Conservation (phyloP, 1,140 invertebrate species). For the Amphibalanus amphitrite region DNA sequence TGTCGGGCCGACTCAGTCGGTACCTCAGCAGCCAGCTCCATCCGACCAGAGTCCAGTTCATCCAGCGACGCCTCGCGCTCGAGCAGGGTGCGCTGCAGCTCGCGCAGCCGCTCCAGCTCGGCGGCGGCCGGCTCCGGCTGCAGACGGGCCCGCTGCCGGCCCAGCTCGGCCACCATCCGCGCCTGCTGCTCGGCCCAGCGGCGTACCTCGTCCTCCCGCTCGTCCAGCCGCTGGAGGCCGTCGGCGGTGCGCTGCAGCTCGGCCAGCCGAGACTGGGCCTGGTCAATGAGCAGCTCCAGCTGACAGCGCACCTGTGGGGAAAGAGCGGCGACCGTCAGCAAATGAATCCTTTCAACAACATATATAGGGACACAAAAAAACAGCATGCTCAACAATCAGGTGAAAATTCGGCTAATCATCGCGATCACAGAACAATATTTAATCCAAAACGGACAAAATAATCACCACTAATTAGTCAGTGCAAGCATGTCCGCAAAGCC, state of each 20-base stretch:
- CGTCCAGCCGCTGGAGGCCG: slow-evolving; percentile 64
- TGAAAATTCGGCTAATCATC: too few relatives aligned
- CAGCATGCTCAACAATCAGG: too few relatives aligned
- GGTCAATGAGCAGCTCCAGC: slow-evolving; percentile 2
- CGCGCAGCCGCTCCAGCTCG: slow-evolving; percentile 45
- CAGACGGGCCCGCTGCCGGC: slow-evolving; percentile 62
- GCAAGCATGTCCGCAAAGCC: too few relatives aligned
- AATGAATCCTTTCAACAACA: too few relatives aligned
- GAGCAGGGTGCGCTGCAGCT: slow-evolving; percentile 40
- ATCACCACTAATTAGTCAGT: too few relatives aligned
- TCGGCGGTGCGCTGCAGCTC: slow-evolving; percentile 39
- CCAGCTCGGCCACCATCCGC: slow-evolving; percentile 55
- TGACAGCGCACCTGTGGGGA: neutral
- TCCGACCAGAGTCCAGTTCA: slow-evolving; percentile 25
- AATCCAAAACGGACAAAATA: too few relatives aligned
- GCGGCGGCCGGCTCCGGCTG: slow-evolving; percentile 68
- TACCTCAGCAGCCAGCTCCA: slow-evolving; percentile 19
- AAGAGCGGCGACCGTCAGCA: too few relatives aligned
- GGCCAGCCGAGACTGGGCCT: slow-evolving; percentile 71
- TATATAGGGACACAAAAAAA: too few relatives aligned
- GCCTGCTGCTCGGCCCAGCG: slow-evolving; percentile 68
- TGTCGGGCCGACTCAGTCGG: slow-evolving; percentile 41
- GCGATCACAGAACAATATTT: too few relatives aligned
- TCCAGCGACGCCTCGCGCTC: slow-evolving; percentile 36
- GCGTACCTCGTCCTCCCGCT: slow-evolving; percentile 53